Evolutionary conservation across 2,797 vertebrate genomes (phyloP).

Genomic region (Chloroceryle amazona): DNA sequence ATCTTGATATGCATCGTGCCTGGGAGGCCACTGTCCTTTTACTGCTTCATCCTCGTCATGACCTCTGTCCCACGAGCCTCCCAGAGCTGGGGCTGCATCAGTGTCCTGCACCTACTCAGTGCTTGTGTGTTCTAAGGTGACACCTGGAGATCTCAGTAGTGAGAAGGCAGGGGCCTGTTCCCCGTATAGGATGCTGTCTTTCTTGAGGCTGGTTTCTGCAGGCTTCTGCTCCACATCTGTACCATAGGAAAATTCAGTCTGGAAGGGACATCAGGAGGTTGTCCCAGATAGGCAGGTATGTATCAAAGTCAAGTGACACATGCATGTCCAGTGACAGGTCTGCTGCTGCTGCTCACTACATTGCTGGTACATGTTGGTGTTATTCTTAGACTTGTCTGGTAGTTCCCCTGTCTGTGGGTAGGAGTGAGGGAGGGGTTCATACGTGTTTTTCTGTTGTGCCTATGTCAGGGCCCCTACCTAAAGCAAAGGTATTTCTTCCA

Average conservation of each 20-base stretch:
- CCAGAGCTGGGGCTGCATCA: accelerated
- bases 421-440: neutral
- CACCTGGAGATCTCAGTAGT: neutral
- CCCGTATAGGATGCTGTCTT: neutral
- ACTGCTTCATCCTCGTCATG: neutral
- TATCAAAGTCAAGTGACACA: accelerated
- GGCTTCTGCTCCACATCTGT: neutral
- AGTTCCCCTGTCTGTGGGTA: neutral
- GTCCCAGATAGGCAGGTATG: neutral
- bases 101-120: neutral
- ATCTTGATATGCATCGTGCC: neutral
- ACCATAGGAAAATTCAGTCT: accelerated
- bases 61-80: neutral
- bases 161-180: neutral
- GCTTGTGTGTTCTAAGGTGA: neutral
- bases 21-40: neutral
- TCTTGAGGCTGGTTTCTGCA: neutral
- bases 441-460: neutral
- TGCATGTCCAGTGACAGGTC: neutral
- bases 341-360: neutral
- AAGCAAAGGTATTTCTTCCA: neutral
- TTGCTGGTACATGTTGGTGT: neutral
- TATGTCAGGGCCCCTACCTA: neutral
- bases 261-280: neutral
- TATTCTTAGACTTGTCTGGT: neutral